Conservation (phyloP, 23 tunicate species). For the Styela clava region DNA sequence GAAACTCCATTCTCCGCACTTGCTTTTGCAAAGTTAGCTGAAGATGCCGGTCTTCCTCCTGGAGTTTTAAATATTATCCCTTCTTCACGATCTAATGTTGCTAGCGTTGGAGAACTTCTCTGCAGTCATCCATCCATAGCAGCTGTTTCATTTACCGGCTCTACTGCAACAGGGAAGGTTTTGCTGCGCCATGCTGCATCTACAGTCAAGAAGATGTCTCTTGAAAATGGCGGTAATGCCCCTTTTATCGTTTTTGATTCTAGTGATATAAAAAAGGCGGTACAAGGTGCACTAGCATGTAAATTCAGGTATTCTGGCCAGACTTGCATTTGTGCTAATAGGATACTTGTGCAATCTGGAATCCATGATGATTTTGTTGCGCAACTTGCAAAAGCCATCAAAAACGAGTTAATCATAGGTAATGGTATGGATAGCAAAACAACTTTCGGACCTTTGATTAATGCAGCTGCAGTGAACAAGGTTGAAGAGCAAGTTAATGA, state of each 20-base stretch:
- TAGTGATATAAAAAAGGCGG: conserved; percentile 30
- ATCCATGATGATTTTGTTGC: conserved; percentile 9
- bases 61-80: conserved; percentile 28
- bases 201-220: conserved; percentile 45
- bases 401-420: conserved; percentile 13
- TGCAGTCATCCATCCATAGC: conserved; percentile 11
- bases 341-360: conserved; percentile 26
- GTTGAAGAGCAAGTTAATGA: conserved; percentile 8
- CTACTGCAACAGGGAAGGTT: conserved; percentile 27
- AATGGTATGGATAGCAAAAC: conserved; percentile 25
- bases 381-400: neutral
- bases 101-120: neutral
- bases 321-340: conserved; percentile 35
- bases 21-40: conserved; percentile 23
- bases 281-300: conserved; percentile 13
- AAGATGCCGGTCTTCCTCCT: conserved; percentile 26
- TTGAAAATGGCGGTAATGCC: conserved; percentile 42
- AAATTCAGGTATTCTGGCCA: conserved; percentile 38
- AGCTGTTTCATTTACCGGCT: conserved; percentile 31
- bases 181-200: conserved; percentile 26
- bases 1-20: conserved; percentile 32
- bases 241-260: conserved; percentile 28
- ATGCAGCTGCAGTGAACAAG: conserved; percentile 8
- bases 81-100: conserved; percentile 5
- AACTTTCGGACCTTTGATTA: conserved; percentile 36